A percentile compares a stretch with the other conserved stretches of the same genome.
phyloP scores from a whole-genome alignment of 2,888 invertebrate species.

The Aporophyla nigra region DNA sequence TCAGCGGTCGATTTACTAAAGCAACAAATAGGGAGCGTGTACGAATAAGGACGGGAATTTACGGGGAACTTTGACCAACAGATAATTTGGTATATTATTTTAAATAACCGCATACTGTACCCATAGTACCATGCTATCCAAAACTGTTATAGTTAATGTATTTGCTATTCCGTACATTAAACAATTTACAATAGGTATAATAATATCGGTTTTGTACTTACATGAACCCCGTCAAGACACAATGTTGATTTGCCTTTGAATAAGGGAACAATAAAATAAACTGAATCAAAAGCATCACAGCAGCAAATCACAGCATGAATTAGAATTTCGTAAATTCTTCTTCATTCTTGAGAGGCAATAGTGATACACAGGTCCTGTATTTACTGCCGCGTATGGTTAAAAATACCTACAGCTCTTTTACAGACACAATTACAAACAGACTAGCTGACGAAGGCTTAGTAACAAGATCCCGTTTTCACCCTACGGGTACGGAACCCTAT shows the following conservation, averaged over 20 bases:
- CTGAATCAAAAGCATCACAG: background rate
- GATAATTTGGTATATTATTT: background rate
- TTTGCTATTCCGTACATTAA: background rate
- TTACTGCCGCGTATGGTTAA: background rate
- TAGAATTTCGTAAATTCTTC: too few species aligned
- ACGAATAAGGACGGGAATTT: background rate
- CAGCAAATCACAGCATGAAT: background rate
- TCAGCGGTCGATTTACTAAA: slow-evolving; percentile 23
- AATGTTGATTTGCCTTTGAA: background rate
- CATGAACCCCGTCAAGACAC: background rate
- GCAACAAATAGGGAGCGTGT: slow-evolving; percentile 9
- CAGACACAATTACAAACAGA: background rate
- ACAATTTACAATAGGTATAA: background rate
- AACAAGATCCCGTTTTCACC: too few species aligned
- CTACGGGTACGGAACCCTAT: background rate
- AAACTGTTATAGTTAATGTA: background rate
- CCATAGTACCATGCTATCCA: background rate
- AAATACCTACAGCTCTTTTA: background rate
- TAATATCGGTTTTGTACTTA: background rate
- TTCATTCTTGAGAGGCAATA: background rate
- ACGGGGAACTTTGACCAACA: background rate
- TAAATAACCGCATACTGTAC: background rate
- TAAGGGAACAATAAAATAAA: background rate
- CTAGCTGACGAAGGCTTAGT: too few species aligned
- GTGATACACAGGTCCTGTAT: too few species aligned